Percentiles rank a stretch among this genome's conserved stretches.
Evolutionary conservation across 2,797 vertebrate genomes (phyloP).

Genomic region (Euthynnus affinis): DNA sequence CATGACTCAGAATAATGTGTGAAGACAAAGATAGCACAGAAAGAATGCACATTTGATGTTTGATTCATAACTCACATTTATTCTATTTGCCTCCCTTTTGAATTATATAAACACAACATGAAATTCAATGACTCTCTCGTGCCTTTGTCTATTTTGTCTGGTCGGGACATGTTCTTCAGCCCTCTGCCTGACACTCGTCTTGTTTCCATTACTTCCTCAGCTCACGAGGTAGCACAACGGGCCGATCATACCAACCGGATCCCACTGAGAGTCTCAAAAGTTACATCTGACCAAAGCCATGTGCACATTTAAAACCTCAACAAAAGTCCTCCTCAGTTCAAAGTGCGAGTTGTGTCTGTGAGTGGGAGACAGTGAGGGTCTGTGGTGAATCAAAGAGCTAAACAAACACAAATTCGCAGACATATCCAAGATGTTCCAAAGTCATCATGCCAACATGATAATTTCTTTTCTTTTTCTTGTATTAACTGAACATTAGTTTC

Average conservation of each 20-base stretch:
- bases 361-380: not conserved
- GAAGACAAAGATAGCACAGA: not conserved
- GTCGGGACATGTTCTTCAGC: not conserved
- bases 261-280: not conserved
- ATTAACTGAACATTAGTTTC: no score
- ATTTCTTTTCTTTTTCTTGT: no score
- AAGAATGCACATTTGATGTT: no score
- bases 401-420: no score
- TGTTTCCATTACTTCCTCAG: constrained; percentile 61
- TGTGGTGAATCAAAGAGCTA: no score
- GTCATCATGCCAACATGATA: no score
- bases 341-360: no score
- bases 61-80: not conserved
- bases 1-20: not conserved
- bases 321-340: not conserved
- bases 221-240: not conserved
- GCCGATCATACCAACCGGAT: constrained; percentile 16
- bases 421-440: no score
- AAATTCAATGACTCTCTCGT: constrained; percentile 64
- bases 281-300: constrained; percentile 21
- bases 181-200: constrained; percentile 28
- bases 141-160: not conserved
- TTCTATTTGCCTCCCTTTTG: constrained; percentile 42
- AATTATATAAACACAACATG: constrained; percentile 67
- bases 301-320: constrained; percentile 5